phyloP scores from a whole-genome alignment of 2,113 vertebrate genomes.

The Prolemur simus region DNA sequence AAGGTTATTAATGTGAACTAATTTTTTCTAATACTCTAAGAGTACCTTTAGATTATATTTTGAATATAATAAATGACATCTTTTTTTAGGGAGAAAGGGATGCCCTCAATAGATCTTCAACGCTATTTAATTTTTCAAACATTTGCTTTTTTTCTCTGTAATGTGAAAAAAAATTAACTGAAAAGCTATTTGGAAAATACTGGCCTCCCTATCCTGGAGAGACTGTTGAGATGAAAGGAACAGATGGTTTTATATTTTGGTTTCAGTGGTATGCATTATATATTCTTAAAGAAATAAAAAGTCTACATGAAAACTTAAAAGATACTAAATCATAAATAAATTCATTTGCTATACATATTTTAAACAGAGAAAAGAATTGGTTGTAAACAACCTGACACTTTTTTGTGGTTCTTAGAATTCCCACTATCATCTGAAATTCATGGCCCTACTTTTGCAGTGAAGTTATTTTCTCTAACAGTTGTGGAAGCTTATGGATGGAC shows the following conservation, averaged over 20 bases:
- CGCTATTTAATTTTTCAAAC: not conserved
- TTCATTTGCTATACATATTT: not conserved
- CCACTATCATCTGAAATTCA: not conserved
- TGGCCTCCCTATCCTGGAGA: not conserved
- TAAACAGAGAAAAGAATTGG: not conserved
- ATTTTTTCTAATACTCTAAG: conserved; percentile 1
- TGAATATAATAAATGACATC: not conserved
- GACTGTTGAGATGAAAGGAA: not conserved
- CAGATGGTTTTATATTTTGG: not conserved
- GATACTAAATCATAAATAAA: not conserved
- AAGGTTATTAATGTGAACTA: not conserved
- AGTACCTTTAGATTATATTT: not conserved
- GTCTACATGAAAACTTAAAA: not conserved
- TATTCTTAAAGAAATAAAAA: conserved; percentile 26
- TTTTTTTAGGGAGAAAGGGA: not conserved
- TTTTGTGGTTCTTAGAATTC: conserved; percentile 7
- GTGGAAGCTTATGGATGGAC: not conserved
- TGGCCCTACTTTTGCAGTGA: not conserved
- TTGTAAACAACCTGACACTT: not conserved
- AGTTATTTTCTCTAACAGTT: not conserved
- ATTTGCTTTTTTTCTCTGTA: conserved; percentile 7
- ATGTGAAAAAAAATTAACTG: not conserved
- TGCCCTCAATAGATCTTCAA: not conserved
- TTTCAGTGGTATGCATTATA: not conserved
- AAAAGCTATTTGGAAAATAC: not conserved